phyloP scores from a whole-genome alignment of 1,140 invertebrate species.

The Acromyrmex charruanus region DNA sequence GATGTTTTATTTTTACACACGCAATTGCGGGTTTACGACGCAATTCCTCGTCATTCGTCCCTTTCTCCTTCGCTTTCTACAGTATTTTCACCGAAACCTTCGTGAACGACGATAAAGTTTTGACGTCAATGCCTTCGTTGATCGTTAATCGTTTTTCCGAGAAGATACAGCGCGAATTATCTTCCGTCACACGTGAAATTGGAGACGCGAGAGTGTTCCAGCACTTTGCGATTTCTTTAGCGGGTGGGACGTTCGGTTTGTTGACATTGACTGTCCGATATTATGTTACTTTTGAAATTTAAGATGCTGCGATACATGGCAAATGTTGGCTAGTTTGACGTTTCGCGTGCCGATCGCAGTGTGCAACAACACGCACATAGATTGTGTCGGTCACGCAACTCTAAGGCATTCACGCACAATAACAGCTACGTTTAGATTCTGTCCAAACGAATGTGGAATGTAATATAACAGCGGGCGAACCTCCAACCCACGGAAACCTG shows the following conservation, averaged over 20 bases:
- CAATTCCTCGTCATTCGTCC: background rate
- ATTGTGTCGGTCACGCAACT: slow-evolving; percentile 70
- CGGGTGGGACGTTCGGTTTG: background rate
- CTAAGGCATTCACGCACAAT: slow-evolving; percentile 67
- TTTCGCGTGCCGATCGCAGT: background rate
- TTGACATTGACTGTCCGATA: slow-evolving; percentile 4
- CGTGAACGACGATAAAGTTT: background rate
- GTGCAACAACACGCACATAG: background rate
- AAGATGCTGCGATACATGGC: slow-evolving; percentile 17
- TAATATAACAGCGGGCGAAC: slow-evolving; percentile 6
- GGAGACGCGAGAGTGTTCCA: background rate
- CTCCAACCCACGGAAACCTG: background rate
- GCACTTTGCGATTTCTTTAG: background rate
- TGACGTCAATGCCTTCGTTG: slow-evolving; percentile 11
- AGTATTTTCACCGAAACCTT: slow-evolving; percentile 11
- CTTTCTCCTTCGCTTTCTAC: slow-evolving; percentile 49
- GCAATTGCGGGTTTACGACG: background rate
- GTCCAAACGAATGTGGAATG: background rate
- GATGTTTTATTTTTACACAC: slow-evolving; percentile 22
- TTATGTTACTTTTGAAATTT: slow-evolving; percentile 3
- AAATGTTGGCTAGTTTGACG: background rate
- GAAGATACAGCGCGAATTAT: background rate
- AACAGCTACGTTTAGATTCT: slow-evolving; percentile 67
- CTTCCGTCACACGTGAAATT: background rate
- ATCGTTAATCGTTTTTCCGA: background rate